phyloP scores from a whole-genome alignment of 2,888 invertebrate genomes.

The Papilio elwesi region DNA sequence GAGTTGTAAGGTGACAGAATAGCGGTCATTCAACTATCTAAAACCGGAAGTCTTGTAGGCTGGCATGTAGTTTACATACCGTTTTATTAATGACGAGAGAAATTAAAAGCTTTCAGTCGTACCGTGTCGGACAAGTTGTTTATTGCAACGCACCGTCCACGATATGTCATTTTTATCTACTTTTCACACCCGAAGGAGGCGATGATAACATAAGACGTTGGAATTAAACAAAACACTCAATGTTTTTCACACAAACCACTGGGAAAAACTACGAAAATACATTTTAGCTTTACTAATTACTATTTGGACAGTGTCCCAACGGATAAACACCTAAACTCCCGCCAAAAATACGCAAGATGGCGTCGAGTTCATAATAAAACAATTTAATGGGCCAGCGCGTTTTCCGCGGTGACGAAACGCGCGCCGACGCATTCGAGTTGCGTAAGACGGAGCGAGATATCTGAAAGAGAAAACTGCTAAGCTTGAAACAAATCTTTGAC shows the following conservation, averaged over 20 bases:
- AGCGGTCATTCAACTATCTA: slow-evolving; percentile 50
- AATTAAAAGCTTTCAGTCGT: slow-evolving; percentile 33
- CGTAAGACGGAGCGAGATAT: slow-evolving; percentile 80
- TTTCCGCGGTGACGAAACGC: slow-evolving; percentile 84
- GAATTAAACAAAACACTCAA: slow-evolving; percentile 11
- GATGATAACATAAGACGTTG: slow-evolving; percentile 31
- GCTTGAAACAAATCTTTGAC: slow-evolving; percentile 72
- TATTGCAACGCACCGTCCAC: slow-evolving; percentile 43
- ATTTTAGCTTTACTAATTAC: slow-evolving; percentile 78
- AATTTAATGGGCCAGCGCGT: slow-evolving; percentile 84
- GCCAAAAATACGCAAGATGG: slow-evolving; percentile 84
- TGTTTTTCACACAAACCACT: slow-evolving; percentile 49
- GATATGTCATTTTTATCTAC: slow-evolving; percentile 2
- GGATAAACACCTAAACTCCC: slow-evolving; percentile 83
- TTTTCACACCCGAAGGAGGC: slow-evolving; percentile 16
- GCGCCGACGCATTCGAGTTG: slow-evolving; percentile 79
- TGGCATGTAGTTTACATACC: slow-evolving; percentile 33
- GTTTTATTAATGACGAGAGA: slow-evolving; percentile 31
- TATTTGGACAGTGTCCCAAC: slow-evolving; percentile 81
- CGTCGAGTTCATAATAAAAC: slow-evolving; percentile 84
- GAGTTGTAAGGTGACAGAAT: slow-evolving; percentile 70
- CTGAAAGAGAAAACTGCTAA: slow-evolving; percentile 76
- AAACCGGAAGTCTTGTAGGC: slow-evolving; percentile 37
- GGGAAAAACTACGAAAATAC: slow-evolving; percentile 67
- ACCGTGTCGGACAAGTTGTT: slow-evolving; percentile 35